phyloP scores from a whole-genome alignment of 2,113 vertebrate genomes.

The Periophthalmus modestus region DNA sequence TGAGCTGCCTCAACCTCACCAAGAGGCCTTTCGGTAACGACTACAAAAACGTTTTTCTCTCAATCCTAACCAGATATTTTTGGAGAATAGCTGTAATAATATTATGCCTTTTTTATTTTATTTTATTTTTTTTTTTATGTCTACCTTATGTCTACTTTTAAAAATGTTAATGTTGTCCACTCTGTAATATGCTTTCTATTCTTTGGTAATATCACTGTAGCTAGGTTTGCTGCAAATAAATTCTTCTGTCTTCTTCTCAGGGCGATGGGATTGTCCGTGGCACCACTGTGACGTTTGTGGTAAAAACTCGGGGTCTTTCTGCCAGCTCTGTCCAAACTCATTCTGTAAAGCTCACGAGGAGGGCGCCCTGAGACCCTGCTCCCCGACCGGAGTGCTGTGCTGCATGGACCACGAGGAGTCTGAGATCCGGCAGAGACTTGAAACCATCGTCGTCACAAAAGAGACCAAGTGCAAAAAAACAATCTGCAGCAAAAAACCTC shows the following conservation, averaged over 20 bases:
- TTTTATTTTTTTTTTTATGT: too few relatives aligned
- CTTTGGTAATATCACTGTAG: not conserved
- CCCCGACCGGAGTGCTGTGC: conserved; percentile 80
- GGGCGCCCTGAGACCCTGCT: conserved; percentile 78
- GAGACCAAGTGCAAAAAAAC: not conserved
- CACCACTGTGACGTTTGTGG: conserved; percentile 98
- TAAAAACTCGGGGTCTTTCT: conserved; percentile 89
- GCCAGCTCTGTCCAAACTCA: conserved; percentile 96
- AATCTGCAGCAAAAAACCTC: conserved; percentile 4
- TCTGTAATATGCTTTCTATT: too few relatives aligned
- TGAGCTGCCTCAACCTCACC: conserved; percentile 90
- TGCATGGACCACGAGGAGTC: conserved; percentile 89
- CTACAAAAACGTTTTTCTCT: too few relatives aligned
- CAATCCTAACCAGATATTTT: too few relatives aligned
- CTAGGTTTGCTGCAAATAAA: not conserved
- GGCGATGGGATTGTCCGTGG: conserved; percentile 98
- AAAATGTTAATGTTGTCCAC: too few relatives aligned
- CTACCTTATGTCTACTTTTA: too few relatives aligned
- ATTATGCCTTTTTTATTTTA: too few relatives aligned
- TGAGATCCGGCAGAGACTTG: conserved; percentile 50
- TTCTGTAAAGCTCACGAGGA: conserved; percentile 94
- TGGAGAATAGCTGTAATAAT: too few relatives aligned
- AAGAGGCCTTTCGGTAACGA: conserved; percentile 94
- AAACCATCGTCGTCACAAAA: not conserved
- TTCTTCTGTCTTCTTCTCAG: conserved; percentile 68